phyloP scores from a whole-genome alignment of 2,888 invertebrate species.

The Scaptomyza parva region DNA sequence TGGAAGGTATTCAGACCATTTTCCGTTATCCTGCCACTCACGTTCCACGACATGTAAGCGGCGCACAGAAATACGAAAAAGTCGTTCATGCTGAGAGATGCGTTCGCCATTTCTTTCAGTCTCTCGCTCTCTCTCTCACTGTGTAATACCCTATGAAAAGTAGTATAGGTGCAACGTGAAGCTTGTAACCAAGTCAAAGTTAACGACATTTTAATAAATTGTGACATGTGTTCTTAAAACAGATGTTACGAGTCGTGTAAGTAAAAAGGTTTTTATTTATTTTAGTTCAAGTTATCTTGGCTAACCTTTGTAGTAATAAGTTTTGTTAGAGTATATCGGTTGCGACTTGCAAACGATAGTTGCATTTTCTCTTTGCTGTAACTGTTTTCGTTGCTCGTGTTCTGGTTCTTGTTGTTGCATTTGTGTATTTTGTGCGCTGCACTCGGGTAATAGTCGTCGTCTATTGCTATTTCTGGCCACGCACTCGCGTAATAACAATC shows the following conservation, averaged over 20 bases:
- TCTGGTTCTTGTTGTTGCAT: neutral
- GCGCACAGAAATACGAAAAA: neutral
- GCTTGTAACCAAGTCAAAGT: neutral
- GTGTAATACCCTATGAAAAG: neutral
- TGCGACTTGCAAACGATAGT: neutral
- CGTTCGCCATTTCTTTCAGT: neutral
- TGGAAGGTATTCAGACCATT: neutral
- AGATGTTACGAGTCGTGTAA: too few relatives aligned
- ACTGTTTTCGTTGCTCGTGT: neutral
- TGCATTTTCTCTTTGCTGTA: neutral
- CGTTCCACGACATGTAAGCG: neutral
- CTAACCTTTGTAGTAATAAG: neutral
- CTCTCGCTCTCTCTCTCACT: neutral
- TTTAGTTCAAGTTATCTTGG: too few relatives aligned
- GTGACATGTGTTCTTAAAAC: too few relatives aligned
- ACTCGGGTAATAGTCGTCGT: conserved; percentile 4
- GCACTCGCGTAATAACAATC: conserved; percentile 72
- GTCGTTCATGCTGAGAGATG: conserved; percentile 1
- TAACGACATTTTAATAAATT: neutral
- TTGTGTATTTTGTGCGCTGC: neutral
- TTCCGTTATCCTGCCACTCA: neutral
- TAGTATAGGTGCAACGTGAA: neutral
- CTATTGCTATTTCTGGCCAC: conserved; percentile 22
- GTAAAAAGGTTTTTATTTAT: too few relatives aligned
- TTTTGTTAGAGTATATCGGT: neutral